Evolutionary conservation across 2,113 vertebrate species (phyloP).

Genomic region (Copsychus sechellarum): DNA sequence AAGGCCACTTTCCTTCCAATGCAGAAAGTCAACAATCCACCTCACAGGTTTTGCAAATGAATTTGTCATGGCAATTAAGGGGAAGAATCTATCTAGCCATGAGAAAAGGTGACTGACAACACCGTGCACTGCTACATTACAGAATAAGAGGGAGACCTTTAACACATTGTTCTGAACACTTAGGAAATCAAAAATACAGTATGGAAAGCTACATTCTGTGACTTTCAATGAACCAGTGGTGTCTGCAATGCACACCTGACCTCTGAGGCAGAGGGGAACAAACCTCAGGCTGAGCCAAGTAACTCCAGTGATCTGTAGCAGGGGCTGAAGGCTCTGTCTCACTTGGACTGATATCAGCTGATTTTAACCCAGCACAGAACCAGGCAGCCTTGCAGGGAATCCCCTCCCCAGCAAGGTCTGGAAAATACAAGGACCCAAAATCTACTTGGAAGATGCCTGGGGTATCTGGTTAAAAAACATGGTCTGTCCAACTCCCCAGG

Average conservation of each 20-base stretch:
- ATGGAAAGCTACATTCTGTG: neutral
- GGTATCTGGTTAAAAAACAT: neutral
- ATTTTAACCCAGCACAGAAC: neutral
- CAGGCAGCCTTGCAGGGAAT: neutral
- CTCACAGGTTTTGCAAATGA: conserved; percentile 6
- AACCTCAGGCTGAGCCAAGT: neutral
- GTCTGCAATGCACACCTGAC: neutral
- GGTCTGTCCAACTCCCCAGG: neutral
- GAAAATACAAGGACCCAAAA: neutral
- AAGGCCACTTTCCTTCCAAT: neutral
- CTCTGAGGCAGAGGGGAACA: neutral
- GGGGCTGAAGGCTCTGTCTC: neutral
- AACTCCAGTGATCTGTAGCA: neutral
- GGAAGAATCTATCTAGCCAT: conserved; percentile 1
- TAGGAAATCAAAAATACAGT: conserved; percentile 34
- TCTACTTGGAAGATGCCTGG: neutral
- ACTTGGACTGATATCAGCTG: neutral
- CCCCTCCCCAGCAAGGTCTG: neutral
- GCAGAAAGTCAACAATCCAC: neutral
- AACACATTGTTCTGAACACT: neutral
- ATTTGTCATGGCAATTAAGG: conserved; percentile 38
- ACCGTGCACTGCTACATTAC: neutral
- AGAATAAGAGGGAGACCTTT: conserved; percentile 20
- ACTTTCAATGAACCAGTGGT: conserved; percentile 28
- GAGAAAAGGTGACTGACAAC: neutral